Conservation (phyloP, 2,113 vertebrate genomes). For the Melanotaenia duboulayi region DNA sequence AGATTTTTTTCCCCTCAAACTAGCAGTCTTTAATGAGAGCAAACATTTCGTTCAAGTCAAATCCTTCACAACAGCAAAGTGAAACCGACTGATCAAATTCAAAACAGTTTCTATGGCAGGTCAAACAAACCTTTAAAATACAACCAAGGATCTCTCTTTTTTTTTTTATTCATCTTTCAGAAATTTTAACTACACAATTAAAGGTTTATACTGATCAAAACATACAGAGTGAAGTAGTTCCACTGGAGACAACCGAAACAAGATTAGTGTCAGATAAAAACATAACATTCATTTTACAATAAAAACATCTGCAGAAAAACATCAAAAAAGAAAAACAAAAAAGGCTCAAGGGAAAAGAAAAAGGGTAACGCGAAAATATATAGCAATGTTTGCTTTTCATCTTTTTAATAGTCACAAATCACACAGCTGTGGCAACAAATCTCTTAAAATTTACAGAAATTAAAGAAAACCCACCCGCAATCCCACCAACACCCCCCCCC, state of each 20-base stretch:
- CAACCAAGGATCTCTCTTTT: conserved; percentile 49
- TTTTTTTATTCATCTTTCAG: conserved; percentile 31
- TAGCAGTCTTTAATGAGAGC: conserved; percentile 73
- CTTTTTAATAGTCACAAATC: conserved; percentile 80
- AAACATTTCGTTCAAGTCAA: conserved; percentile 69
- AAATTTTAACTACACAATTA: conserved; percentile 79
- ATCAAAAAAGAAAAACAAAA: conserved; percentile 26
- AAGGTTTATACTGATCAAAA: conserved; percentile 76
- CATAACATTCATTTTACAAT: conserved; percentile 84
- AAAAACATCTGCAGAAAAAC: conserved; percentile 77
- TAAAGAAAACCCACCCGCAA: conserved; percentile 36
- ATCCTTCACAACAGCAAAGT: conserved; percentile 74
- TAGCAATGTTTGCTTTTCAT: conserved; percentile 73
- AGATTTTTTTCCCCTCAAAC: conserved; percentile 52
- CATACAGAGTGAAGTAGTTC: conserved; percentile 74
- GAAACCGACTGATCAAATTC: conserved; percentile 59
- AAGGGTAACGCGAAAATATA: conserved; percentile 55
- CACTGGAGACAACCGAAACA: conserved; percentile 76
- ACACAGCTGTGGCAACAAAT: conserved; percentile 79
- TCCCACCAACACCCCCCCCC: conserved; percentile 12
- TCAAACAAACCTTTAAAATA: conserved; percentile 67
- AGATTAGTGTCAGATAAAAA: conserved; percentile 86
- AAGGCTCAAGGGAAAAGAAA: conserved; percentile 27
- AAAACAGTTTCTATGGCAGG: conserved; percentile 63
- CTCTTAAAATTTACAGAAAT: conserved; percentile 79